Base-by-base conservation (phyloP, 2,797 vertebrate genomes). In the Gymnodraco acuticeps region DNA sequence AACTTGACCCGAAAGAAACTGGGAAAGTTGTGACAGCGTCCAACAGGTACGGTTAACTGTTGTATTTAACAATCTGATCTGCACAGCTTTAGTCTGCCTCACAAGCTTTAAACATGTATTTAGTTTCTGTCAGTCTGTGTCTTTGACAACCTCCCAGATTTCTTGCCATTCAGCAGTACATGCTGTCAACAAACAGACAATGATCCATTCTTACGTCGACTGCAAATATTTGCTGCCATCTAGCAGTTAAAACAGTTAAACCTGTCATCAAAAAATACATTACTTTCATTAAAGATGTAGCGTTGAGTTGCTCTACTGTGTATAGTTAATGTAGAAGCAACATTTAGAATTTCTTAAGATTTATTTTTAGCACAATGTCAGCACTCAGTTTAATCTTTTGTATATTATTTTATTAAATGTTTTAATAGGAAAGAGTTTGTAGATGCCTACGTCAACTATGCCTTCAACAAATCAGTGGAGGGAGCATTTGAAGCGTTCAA, bases 381-480 rank as follows among this genome's bases (percentile, higher is more conserved):
- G 10, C 23, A 1, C 17, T 50, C 14, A 12, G 31, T 47, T 64
- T 1, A n/a, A 48, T 0, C 10, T 38, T 7, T 16, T 54, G 2
- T 31, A 8, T 15, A 7, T n/a, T n/a, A 55, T 48, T 68, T 3
- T 64, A 23, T 4, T 64, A 23, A 62, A 19, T 64, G 46, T 71
- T 5, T 69, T 23, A 53, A 62, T 14, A 99, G 98, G 79, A 95
- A 95, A 74, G 91, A 96, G 70, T 98, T 96, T 84, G 95, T 98
- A 31, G 91, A 91, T 51, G 93, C 95, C 0, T 97, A 94, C 51
- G 92, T 97, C 86, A 89, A 98, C 91, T 95, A 97, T 19, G 93
- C 92, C 86, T 97, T 98, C 91, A 97, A 95, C 90, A 95, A 90
- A 77, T 99, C 98, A 0, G 97, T 98, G 92, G 95, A 95, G 84